phyloP scores from a whole-genome alignment of 2,113 vertebrate genomes.

The Orcinus orca region DNA sequence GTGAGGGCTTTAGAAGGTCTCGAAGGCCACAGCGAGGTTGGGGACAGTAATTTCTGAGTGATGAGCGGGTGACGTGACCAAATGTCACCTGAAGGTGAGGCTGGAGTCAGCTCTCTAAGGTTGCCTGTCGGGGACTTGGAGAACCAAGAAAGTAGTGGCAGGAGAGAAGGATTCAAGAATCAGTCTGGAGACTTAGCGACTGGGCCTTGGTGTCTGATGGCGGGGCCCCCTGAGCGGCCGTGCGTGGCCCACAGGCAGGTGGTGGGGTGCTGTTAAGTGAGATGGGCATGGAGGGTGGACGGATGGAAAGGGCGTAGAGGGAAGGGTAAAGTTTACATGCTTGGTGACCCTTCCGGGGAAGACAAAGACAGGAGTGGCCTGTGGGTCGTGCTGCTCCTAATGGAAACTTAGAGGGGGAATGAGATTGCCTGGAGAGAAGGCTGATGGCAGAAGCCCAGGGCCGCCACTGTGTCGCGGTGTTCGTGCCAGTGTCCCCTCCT shows the following conservation, averaged over 20 bases:
- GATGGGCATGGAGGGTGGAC: no score
- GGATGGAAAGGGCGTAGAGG: neutral
- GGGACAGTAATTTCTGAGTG: neutral
- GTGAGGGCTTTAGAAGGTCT: neutral
- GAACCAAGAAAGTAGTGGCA: neutral
- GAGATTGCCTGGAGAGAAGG: neutral
- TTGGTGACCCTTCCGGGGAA: no score
- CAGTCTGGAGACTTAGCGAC: neutral
- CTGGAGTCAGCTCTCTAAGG: no score
- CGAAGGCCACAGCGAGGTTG: neutral
- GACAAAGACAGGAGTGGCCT: neutral
- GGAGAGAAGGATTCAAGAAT: neutral
- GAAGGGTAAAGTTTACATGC: neutral
- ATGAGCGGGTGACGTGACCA: neutral
- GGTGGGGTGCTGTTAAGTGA: neutral
- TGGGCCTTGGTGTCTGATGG: fast-evolving
- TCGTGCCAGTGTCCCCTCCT: neutral
- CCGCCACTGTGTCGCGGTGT: fast-evolving
- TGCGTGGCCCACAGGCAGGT: neutral
- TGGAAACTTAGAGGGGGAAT: neutral
- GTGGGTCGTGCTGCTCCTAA: fast-evolving
- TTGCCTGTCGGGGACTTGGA: neutral
- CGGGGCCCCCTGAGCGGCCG: fast-evolving
- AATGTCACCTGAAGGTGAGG: neutral
- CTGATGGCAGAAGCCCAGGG: neutral